phyloP scores from a whole-genome alignment of 2,797 vertebrate species.

The Schizopygopsis malacanthus region DNA sequence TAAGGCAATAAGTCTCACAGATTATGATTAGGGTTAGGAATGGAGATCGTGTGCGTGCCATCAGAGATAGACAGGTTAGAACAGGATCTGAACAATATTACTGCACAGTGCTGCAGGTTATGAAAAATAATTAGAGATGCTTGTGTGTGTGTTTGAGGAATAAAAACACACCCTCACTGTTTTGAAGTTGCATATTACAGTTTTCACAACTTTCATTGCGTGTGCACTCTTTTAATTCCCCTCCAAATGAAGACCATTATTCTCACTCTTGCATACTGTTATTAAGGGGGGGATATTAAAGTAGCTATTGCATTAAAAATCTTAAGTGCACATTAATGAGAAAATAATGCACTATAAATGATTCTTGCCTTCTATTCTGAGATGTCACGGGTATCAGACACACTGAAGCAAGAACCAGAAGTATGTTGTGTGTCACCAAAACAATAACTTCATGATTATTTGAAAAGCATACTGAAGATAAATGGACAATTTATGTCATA shows the following conservation, averaged over 20 bases:
- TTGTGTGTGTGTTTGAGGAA: constrained; percentile 38
- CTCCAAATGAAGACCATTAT: constrained; percentile 81
- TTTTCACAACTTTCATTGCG: constrained; percentile 77
- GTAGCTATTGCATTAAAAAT: constrained; percentile 74
- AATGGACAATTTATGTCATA: constrained; percentile 74
- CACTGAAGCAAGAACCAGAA: constrained; percentile 70
- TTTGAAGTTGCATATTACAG: constrained; percentile 79
- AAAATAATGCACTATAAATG: constrained; percentile 70
- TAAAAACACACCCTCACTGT: constrained; percentile 63
- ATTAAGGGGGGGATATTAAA: constrained; percentile 64
- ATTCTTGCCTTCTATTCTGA: constrained; percentile 69
- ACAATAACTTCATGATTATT: constrained; percentile 77
- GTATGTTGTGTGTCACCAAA: constrained; percentile 71
- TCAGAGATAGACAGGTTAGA: constrained; percentile 75
- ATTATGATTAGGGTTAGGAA: constrained; percentile 59
- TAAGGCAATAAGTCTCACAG: constrained; percentile 74
- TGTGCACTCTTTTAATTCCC: constrained; percentile 80
- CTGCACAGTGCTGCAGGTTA: constrained; percentile 82
- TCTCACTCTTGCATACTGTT: constrained; percentile 73
- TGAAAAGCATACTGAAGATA: constrained; percentile 76
- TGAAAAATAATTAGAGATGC: constrained; percentile 86
- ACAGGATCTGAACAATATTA: constrained; percentile 79
- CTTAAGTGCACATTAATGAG: constrained; percentile 80
- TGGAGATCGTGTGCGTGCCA: constrained; percentile 65
- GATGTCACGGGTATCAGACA: constrained; percentile 64